Base-by-base conservation (phyloP, 2,797 vertebrate genomes). In the Helicolenus hilgendorfi region DNA sequence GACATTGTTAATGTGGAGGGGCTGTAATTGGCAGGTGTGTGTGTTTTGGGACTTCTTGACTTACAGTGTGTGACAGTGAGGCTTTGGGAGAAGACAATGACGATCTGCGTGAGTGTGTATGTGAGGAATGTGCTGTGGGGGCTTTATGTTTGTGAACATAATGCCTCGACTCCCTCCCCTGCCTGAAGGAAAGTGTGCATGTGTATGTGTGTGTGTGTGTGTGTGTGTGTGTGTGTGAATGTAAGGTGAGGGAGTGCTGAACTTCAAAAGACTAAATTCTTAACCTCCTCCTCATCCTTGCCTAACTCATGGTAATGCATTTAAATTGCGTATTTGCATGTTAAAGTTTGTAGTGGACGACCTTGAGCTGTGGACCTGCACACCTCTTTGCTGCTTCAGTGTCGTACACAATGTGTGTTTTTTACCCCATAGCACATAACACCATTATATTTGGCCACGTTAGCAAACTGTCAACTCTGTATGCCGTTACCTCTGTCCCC, bases 41-140 rank as follows among this genome's bases (percentile, higher is more conserved):
- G 27, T 65, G 27, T 76, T 87, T 79, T 76, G 24, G 24, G 41
- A 79, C 70, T 36, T 81, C 84, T 89, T 79, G 62, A 84, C 85
- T 87, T 80, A 72, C 72, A 71, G 76, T 77, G 72, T 62, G 69
- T 49, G 74, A 85, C 76, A 78, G 73, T 35, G n/a, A 79, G 62
- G 67, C 49, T 84, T 79, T 83, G 58, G 58, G 24, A 73, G 79
- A 83, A 88, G 74, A 95, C 85, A 93, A 88, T 87, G 82, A 69
- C 4, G 15, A 35, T 14, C 72, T 11, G 24, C 72, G 60, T 86
- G 73, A 84, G 80, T 24, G 41, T 41, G 36, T 36, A 72, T 72
- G 73, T 1, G 4, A 62, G 84, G 89, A 94, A 95, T 94, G 91
- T 64, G 80, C 81, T 88, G 45, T 35, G 63, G 87, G 89, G 72